These are phyloP conservation scores for Aegotheles bennettii DNA, from an alignment of 2,113 vertebrate species.

Conservation along the genomic window DNA sequence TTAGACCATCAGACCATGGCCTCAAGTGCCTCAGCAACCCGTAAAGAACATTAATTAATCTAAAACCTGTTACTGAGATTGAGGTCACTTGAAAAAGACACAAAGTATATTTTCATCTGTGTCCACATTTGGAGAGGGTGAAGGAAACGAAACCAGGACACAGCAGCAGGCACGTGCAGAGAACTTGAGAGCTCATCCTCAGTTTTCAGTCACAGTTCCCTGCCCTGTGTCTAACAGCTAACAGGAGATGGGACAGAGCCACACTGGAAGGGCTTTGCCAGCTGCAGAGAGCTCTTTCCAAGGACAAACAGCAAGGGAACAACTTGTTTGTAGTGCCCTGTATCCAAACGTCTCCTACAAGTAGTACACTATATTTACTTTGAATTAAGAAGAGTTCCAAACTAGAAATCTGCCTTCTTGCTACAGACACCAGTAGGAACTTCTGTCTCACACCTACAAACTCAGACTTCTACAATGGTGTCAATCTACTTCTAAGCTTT, in stretches of 20 bases:
- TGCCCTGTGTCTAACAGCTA: background rate
- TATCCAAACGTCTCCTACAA: background rate
- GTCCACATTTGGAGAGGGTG: background rate
- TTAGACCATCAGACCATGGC: too few species aligned
- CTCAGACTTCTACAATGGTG: background rate
- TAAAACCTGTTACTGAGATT: background rate
- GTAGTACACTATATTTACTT: background rate
- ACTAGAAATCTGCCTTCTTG: background rate
- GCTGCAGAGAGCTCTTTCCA: background rate
- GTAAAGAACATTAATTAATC: background rate
- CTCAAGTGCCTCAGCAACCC: too few species aligned
- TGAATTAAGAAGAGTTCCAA: background rate
- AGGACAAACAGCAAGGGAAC: background rate
- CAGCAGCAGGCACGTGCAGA: background rate
- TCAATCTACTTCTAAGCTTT: background rate
- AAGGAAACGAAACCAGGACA: rapidly evolving
- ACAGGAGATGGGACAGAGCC: background rate
- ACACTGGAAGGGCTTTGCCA: rapidly evolving
- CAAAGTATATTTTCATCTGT: rapidly evolving
- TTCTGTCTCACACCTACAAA: background rate
- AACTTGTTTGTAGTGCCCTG: background rate
- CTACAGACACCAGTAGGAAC: background rate
- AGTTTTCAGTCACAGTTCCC: background rate
- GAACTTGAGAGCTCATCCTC: background rate
- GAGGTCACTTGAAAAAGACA: background rate